phyloP scores from a whole-genome alignment of 1,140 invertebrate genomes.

The Trichogramma pretiosum region DNA sequence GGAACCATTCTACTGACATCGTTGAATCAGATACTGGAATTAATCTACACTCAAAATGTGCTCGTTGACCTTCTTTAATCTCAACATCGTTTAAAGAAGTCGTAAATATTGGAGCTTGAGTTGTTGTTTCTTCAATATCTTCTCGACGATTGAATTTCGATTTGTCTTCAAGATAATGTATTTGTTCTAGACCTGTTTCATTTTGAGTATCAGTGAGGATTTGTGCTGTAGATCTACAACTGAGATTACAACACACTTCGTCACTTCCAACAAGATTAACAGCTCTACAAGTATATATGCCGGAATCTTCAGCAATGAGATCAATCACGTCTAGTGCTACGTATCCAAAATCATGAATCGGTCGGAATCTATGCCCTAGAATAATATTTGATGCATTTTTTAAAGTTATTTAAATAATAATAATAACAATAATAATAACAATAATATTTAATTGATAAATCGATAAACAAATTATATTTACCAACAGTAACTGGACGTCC shows the following conservation, averaged over 20 bases:
- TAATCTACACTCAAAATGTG: constrained; percentile 91
- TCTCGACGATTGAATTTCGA: constrained; percentile 66
- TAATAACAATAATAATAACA: not conserved
- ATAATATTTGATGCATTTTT: constrained; percentile 11
- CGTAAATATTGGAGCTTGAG: constrained; percentile 84
- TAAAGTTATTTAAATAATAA: not conserved
- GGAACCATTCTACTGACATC: constrained; percentile 97
- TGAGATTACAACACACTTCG: constrained; percentile 67
- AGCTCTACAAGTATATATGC: constrained; percentile 87
- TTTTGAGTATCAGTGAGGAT: constrained; percentile 78
- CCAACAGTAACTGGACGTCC: constrained; percentile 76
- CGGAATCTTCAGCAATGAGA: constrained; percentile 86
- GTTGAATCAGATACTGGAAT: constrained; percentile 93
- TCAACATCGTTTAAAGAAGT: constrained; percentile 82
- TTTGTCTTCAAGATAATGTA: constrained; percentile 77
- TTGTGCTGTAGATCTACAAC: constrained; percentile 63
- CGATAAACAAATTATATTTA: constrained; percentile 31
- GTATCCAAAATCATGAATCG: constrained; percentile 93
- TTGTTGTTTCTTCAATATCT: constrained; percentile 70
- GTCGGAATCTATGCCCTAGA: constrained; percentile 77
- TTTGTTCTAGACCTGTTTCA: constrained; percentile 74
- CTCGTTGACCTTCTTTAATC: constrained; percentile 89
- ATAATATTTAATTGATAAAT: not conserved
- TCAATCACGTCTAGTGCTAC: constrained; percentile 87
- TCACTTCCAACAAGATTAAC: constrained; percentile 80